Evolutionary conservation across 2,888 invertebrate species (phyloP), one percentile per base, ranked within the genome.

Genomic region (Cephonodes hylas): DNA sequence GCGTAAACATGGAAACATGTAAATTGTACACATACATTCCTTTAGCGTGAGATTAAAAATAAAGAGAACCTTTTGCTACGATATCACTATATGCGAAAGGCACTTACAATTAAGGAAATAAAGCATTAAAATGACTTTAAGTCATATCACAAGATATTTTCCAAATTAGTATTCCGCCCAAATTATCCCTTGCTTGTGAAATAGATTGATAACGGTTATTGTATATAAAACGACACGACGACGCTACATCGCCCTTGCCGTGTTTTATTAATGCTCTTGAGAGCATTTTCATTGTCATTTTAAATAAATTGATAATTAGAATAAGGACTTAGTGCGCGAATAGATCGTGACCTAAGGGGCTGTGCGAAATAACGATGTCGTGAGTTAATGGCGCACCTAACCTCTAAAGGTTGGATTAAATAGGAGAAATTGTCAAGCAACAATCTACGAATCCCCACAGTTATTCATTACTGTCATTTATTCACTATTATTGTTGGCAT

Each of bases 301-400:
- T 8, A 31, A 31, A 31, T 53, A 53, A 31, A 53, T 53, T 31
- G 27, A 53, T 53, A 53, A 53, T 53, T 31, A 31, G 15, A 31
- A 53, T 53, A 53, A 53, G 48, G 27, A 53, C 53, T 31, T 53
- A 31, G 45, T 27, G 31, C 18, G 53, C 53, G 18, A 53, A 53
- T 53, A 53, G 53, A 53, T 31, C 31, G 53, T 53, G 53, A 53
- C 53, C 53, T 31, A 53, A 53, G 18, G 53, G 53, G 53, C 18
- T 25, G n/a, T 53, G 27, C 3, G 53, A 20, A 53, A 53, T 53
- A 53, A 53, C 53, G 53, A 53, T 53, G 31, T 18, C 53, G 53
- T 53, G 53, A 53, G 27, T 53, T 53, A 53, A 53, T 53, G 31
- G 31, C 22, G 46, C 59, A 18, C 23, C 42, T 38, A 42, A 44